These are phyloP conservation scores for Chaetops frenatus DNA, from an alignment of 2,113 vertebrate species.

Conservation along the genomic window DNA sequence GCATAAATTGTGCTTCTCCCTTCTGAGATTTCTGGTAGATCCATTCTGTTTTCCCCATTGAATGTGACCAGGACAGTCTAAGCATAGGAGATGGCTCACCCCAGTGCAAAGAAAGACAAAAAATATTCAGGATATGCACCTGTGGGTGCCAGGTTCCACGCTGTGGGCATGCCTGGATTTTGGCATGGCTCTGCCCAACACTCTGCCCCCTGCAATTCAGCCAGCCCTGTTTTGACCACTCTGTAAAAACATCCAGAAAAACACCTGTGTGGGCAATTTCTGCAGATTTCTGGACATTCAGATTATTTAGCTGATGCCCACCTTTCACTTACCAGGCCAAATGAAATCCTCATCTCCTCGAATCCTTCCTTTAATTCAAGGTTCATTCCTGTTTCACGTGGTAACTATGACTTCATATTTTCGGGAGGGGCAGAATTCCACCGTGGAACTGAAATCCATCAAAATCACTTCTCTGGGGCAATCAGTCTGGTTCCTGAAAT, in stretches of 20 bases:
- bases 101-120: not conserved
- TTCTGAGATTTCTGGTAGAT: not conserved
- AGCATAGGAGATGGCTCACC: not conserved
- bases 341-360: not conserved
- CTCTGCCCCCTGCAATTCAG: not conserved
- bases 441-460: not conserved
- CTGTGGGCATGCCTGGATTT: not conserved
- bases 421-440: not conserved
- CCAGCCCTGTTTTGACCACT: not conserved
- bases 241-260: not conserved
- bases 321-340: not conserved
- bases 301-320: not conserved
- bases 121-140: not conserved
- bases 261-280: accelerated
- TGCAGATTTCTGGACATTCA: not conserved
- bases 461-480: accelerated
- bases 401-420: not conserved
- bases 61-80: not conserved
- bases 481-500: not conserved
- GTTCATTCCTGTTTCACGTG: not conserved
- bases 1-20: not conserved
- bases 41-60: not conserved
- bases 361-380: not conserved
- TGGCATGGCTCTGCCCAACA: not conserved
- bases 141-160: accelerated